Evolutionary conservation across 2,113 vertebrate species (phyloP), one percentile per base, ranked within the genome.

Genomic region (Shinisaurus crocodilurus): DNA sequence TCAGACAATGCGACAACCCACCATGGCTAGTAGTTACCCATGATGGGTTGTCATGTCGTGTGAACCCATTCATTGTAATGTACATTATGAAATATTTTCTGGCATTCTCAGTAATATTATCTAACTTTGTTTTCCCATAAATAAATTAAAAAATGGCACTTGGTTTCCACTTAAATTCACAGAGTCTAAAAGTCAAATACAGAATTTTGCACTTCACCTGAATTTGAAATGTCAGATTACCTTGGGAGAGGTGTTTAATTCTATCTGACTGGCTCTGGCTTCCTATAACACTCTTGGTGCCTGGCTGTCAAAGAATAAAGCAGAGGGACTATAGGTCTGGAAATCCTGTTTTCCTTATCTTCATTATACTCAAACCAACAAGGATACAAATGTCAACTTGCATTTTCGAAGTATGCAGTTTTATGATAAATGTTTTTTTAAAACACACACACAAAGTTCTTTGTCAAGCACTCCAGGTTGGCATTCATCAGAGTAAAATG

Each of bases 331-430:
- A 82, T 40, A 89, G 50, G 81, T 75, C 37, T 83, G 69, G 69
- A 89, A 89, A 89, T 48, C 50, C 69, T 83, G 67, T 89, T 83
- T 89, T 63, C 69, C 50, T 89, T 89, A 82, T 89, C 29, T 74
- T 83, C 80, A 74, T n/a, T n/a, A 83, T 74, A 57, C 80, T 83
- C 50, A 82, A 60, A 45, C 50, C 29, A 74, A 60, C 27, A 5
- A 83, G 80, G 67, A 83, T 57, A 89, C 80, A 89, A 89, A 89
- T 34, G 65, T 60, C 84, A 82, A 27, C 34, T 74, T 82, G 50
- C 67, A 90, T 37, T 87, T 90, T 69, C 67, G 81, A 87, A 74
- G 43, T 37, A 87, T 69, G 75, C n/a, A n/a, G 29, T 20, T 85
- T 79, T 50, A 77, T 75, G 40, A 83, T 43, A 32, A 69, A 83